phyloP scores from a whole-genome alignment of 2,888 invertebrate species.

The Nephrocerus scutellatus region DNA sequence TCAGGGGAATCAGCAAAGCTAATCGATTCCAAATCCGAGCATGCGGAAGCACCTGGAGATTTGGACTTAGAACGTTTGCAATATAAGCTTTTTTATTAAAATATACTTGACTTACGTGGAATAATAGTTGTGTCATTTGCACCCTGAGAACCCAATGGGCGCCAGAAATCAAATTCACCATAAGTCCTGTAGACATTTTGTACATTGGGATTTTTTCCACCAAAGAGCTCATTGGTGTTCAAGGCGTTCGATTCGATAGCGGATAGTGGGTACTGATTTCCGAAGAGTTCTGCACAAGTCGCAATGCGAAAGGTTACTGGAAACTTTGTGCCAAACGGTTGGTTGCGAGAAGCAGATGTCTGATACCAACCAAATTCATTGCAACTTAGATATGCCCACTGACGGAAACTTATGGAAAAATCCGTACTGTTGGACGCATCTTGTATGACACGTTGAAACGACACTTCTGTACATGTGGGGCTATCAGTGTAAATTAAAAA shows the following conservation, averaged over 20 bases:
- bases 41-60: too few relatives aligned
- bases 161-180: slow-evolving; percentile 53
- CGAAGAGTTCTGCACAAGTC: slow-evolving; percentile 28
- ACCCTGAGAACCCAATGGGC: slow-evolving; percentile 44
- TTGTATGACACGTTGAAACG: too few relatives aligned
- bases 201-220: slow-evolving; percentile 45
- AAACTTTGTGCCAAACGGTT: slow-evolving; percentile 49
- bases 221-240: slow-evolving; percentile 47
- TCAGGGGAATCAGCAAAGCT: slow-evolving; percentile 27
- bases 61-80: too few relatives aligned
- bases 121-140: slow-evolving; percentile 28
- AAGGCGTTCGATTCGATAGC: slow-evolving; percentile 16
- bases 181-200: slow-evolving; percentile 50
- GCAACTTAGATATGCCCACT: slow-evolving; percentile 77
- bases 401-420: slow-evolving; percentile 50
- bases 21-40: slow-evolving; percentile 36
- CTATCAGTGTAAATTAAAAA: slow-evolving; percentile 12
- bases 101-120: slow-evolving; percentile 25
- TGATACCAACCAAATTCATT: slow-evolving; percentile 78
- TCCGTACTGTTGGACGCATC: too few relatives aligned
- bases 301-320: slow-evolving; percentile 30
- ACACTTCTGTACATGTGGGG: slow-evolving; percentile 14
- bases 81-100: too few relatives aligned
- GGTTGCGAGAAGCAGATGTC: slow-evolving; percentile 54
- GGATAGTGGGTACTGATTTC: slow-evolving; percentile 15